These are phyloP conservation scores for Strix uralensis DNA, from an alignment of 2,113 vertebrate genomes.

Conservation along the genomic window DNA sequence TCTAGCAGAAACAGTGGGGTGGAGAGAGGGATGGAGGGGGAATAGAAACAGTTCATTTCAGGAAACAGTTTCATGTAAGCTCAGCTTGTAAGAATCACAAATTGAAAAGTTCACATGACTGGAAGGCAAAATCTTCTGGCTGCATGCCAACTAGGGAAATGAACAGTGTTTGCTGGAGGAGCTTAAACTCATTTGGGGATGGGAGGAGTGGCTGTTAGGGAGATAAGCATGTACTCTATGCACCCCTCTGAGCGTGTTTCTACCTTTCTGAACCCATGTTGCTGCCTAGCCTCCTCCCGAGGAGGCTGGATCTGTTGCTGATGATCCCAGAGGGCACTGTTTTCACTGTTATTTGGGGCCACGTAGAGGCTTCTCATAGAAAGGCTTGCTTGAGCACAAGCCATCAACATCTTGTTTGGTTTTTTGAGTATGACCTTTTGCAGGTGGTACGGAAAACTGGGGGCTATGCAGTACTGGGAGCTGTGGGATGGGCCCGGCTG, in stretches of 20 bases:
- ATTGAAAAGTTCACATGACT: conserved; percentile 42
- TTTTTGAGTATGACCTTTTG: neutral
- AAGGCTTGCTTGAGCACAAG: neutral
- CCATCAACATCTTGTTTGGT: neutral
- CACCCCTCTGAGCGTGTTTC: neutral
- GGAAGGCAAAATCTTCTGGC: conserved; percentile 50
- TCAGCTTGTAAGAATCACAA: conserved; percentile 45
- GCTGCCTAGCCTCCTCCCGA: neutral
- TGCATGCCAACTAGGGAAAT: neutral
- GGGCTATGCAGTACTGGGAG: neutral
- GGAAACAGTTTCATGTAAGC: conserved; percentile 47
- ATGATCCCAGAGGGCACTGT: neutral
- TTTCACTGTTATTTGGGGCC: neutral
- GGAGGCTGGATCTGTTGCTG: neutral
- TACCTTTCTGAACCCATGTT: neutral
- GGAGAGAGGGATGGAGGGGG: neutral
- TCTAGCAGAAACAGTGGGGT: neutral
- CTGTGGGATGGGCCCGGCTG: neutral
- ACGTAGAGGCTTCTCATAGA: neutral
- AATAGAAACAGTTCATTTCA: neutral
- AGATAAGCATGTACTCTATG: fast-evolving
- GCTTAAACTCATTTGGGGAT: neutral
- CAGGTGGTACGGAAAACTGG: neutral
- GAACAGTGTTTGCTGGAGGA: conserved; percentile 2
- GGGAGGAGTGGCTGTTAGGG: neutral